Percentiles rank a stretch among this genome's conserved stretches.
These are phyloP conservation scores for Ameiurus melas DNA, from an alignment of 2,113 vertebrate species.

Conservation along the genomic window DNA sequence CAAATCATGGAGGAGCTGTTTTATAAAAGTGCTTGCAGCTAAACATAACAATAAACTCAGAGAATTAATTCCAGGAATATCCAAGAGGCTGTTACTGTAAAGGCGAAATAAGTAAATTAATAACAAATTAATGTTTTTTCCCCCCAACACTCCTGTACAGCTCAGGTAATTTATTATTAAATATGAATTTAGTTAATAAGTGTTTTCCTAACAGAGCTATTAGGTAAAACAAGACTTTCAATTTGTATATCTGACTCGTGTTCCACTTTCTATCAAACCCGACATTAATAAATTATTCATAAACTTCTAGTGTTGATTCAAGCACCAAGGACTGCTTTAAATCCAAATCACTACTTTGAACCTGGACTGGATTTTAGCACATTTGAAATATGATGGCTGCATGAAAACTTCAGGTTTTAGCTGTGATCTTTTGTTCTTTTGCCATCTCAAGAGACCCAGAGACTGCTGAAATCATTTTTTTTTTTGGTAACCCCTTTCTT, in stretches of 20 bases:
- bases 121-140: neutral
- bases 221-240: constrained; percentile 6
- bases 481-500: constrained; percentile 3
- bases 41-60: constrained; percentile 1
- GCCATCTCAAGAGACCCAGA: constrained; percentile 12
- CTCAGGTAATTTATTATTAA: constrained; percentile 32
- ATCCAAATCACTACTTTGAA: constrained; percentile 24
- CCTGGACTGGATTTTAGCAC: constrained; percentile 15
- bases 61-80: constrained; percentile 28
- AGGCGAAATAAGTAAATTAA: neutral
- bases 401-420: constrained; percentile 32
- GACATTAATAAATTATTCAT: constrained; percentile 28
- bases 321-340: constrained; percentile 18
- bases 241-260: constrained; percentile 24
- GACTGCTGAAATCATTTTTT: constrained; percentile 4
- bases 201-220: constrained; percentile 21
- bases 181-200: constrained; percentile 27
- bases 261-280: constrained; percentile 28
- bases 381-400: constrained; percentile 41
- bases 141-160: neutral
- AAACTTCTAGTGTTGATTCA: neutral
- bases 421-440: constrained; percentile 41
- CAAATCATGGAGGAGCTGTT: constrained; percentile 25
- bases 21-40: constrained; percentile 12
- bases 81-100: constrained; percentile 32